Percentiles rank a stretch among this genome's conserved stretches.
These are phyloP conservation scores for Panagrolaimus sp. DNA, from an alignment of 1,140 invertebrate species.

Conservation along the genomic window DNA sequence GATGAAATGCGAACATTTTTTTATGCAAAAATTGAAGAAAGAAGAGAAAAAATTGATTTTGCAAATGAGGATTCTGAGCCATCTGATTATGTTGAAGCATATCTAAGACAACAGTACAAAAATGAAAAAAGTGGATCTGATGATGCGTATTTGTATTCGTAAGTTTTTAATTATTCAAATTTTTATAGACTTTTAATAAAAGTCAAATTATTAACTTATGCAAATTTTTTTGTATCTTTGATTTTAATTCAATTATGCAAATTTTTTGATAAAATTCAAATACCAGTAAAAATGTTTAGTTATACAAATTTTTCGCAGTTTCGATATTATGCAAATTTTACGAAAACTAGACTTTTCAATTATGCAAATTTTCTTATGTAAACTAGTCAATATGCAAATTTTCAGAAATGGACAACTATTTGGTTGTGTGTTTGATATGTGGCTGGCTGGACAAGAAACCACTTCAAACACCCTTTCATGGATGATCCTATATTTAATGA, in stretches of 20 bases:
- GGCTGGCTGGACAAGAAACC: not conserved
- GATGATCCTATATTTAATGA: not conserved
- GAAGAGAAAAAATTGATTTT: not conserved
- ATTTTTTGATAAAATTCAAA: no score
- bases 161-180: not conserved
- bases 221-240: no score
- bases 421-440: constrained; percentile 12
- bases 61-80: not conserved
- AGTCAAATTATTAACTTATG: no score
- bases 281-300: not conserved
- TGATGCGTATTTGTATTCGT: not conserved
- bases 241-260: no score
- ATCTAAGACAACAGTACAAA: not conserved
- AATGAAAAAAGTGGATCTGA: not conserved
- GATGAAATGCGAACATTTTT: not conserved
- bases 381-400: not conserved
- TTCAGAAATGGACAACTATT: not conserved
- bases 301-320: no score
- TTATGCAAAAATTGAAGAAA: constrained; percentile 3
- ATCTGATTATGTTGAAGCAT: not conserved
- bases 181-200: no score
- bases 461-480: not conserved
- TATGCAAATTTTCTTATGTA: not conserved
- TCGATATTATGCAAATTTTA: no score
- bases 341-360: no score